Percentiles rank a stretch among this genome's conserved stretches.
Conservation (phyloP, 2,113 vertebrate species). For the Notechis scutatus region DNA sequence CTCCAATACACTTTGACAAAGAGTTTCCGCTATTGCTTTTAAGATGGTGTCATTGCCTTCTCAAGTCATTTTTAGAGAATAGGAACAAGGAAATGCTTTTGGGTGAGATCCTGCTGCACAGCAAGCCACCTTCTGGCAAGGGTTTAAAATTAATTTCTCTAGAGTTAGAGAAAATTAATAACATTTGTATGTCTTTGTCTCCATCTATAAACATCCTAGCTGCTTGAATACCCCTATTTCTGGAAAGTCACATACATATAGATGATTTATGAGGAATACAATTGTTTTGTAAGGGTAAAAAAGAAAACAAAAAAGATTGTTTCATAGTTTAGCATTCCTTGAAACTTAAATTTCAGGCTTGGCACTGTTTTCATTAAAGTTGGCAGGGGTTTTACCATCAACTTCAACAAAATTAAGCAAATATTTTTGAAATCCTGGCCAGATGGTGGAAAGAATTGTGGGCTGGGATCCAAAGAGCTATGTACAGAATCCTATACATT, state of each 20-base stretch:
- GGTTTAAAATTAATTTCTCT: conserved; percentile 24
- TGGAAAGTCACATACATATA: conserved; percentile 47
- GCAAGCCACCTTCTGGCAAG: conserved; percentile 48
- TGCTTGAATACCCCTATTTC: conserved; percentile 31
- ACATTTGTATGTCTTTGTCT: conserved; percentile 42
- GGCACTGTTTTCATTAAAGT: conserved; percentile 48
- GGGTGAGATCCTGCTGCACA: conserved; percentile 21
- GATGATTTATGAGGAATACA: conserved; percentile 60
- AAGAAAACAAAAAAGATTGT: conserved; percentile 35
- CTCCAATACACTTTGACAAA: conserved; percentile 5
- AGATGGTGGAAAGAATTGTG: conserved; percentile 20
- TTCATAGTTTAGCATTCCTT: conserved; percentile 41
- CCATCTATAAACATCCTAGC: conserved; percentile 52
- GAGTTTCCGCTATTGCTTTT: background rate
- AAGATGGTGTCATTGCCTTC: conserved; percentile 1
- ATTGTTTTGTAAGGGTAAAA: conserved; percentile 41
- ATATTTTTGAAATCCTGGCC: conserved; percentile 14
- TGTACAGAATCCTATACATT: background rate
- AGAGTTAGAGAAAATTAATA: conserved; percentile 53
- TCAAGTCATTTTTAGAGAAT: conserved; percentile 8
- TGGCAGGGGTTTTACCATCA: conserved; percentile 36
- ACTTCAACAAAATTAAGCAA: conserved; percentile 30
- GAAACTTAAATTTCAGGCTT: conserved; percentile 46
- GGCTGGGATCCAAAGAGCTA: conserved; percentile 10
- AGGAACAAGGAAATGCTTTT: conserved; percentile 40